phyloP scores from a whole-genome alignment of 2,888 invertebrate genomes.

The Caenorhabditis sulstoni region DNA sequence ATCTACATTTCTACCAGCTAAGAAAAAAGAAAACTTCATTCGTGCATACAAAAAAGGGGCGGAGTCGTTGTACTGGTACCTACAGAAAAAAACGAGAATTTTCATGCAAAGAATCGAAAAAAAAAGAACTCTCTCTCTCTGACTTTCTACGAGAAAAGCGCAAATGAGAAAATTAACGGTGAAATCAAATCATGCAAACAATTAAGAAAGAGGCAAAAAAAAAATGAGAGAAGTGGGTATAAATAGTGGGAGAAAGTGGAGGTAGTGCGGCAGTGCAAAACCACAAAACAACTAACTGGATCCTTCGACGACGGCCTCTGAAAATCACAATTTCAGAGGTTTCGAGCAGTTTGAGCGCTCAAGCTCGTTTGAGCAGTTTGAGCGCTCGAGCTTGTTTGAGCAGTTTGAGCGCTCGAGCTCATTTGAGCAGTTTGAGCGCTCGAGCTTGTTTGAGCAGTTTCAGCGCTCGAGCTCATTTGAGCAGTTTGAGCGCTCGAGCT shows the following conservation, averaged over 20 bases:
- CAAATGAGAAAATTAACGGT: constrained; percentile 31
- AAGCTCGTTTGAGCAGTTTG: too few relatives aligned
- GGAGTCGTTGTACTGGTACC: background rate
- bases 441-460: too few relatives aligned
- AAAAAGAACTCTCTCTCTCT: background rate
- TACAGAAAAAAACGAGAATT: background rate
- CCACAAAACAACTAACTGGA: constrained; percentile 48
- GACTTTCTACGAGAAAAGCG: background rate
- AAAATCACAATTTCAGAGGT: background rate
- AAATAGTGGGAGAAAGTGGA: constrained; percentile 21
- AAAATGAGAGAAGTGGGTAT: constrained; percentile 27
- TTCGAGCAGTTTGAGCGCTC: too few relatives aligned
- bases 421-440: too few relatives aligned
- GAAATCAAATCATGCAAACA: constrained; percentile 13
- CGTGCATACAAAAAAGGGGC: constrained; percentile 23
- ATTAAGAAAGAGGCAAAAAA: constrained; percentile 15
- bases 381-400: too few relatives aligned
- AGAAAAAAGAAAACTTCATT: constrained; percentile 39
- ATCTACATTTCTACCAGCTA: background rate
- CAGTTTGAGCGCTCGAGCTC: too few relatives aligned
- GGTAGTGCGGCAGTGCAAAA: background rate
- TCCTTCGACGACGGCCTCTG: constrained; percentile 46
- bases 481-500: too few relatives aligned
- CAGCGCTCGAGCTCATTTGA: too few relatives aligned
- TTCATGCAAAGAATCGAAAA: too few relatives aligned